Conservation (phyloP, 37 sponge, comb jelly and placozoan species). For the Ephydatia muelleri region DNA sequence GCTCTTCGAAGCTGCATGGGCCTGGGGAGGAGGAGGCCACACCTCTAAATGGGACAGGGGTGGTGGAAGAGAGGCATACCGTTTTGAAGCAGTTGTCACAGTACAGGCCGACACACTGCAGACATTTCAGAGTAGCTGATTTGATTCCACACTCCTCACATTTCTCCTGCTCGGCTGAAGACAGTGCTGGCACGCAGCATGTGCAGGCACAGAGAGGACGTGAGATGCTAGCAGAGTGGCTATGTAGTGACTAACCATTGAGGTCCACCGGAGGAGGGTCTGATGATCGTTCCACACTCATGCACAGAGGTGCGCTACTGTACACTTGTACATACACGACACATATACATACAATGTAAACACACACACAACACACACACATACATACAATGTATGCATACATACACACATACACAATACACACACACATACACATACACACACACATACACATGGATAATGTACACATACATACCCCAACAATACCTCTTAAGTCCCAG, state of each 20-base stretch:
- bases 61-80: not conserved
- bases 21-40: not conserved
- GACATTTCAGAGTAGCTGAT: not conserved
- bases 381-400: too few species aligned
- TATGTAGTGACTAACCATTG: not conserved
- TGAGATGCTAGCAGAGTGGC: too few species aligned
- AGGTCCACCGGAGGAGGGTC: not conserved
- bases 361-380: constrained; percentile 4
- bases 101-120: constrained; percentile 8
- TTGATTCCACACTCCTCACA: constrained; percentile 12
- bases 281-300: not conserved
- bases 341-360: not conserved
- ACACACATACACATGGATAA: not conserved
- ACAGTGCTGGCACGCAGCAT: not conserved
- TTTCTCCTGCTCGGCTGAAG: not conserved
- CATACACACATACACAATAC: too few species aligned
- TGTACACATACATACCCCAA: not conserved
- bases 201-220: not conserved
- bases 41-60: not conserved
- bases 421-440: not conserved
- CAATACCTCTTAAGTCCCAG: constrained; percentile 20
- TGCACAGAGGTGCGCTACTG: not conserved
- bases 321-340: too few species aligned
- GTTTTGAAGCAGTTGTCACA: constrained; percentile 20
- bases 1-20: not conserved